Conservation (phyloP, 2,888 invertebrate genomes). For the Mongoloraphidia duomilia region DNA sequence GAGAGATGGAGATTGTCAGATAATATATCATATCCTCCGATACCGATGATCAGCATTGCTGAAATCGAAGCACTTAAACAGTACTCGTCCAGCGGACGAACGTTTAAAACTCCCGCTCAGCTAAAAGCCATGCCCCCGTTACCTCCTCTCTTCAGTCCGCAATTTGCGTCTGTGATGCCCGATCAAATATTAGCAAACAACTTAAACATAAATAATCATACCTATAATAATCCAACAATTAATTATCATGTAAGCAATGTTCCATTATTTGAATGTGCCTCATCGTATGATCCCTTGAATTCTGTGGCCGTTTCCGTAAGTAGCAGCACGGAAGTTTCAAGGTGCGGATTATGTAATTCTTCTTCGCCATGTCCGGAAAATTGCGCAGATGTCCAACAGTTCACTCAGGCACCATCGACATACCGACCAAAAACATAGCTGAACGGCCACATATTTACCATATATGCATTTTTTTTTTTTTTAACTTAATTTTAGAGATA, state of each 20-base stretch:
- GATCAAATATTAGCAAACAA: constrained; percentile 21
- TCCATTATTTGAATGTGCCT: constrained; percentile 5
- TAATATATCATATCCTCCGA: constrained; percentile 27
- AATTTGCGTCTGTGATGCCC: constrained; percentile 8
- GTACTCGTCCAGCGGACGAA: constrained; percentile 10
- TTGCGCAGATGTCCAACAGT: no score
- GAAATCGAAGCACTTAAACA: constrained; percentile 23
- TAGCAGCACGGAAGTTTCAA: no score
- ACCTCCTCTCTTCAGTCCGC: constrained; percentile 8
- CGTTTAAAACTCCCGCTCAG: constrained; percentile 27
- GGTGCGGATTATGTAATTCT: no score
- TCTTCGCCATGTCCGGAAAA: no score
- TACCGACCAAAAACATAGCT: no score
- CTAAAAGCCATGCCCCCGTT: constrained; percentile 25
- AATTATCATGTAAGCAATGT: constrained; percentile 24
- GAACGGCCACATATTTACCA: no score
- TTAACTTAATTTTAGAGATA: background rate
- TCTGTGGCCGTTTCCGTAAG: no score
- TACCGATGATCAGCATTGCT: constrained; percentile 27
- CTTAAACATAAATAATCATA: constrained; percentile 23
- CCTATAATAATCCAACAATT: constrained; percentile 25
- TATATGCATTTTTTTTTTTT: no score
- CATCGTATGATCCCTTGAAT: no score
- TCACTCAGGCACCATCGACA: no score
- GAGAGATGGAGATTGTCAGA: constrained; percentile 14